Evolutionary conservation across 2,113 vertebrate genomes (phyloP).

Genomic region (Tetrax tetrax): DNA sequence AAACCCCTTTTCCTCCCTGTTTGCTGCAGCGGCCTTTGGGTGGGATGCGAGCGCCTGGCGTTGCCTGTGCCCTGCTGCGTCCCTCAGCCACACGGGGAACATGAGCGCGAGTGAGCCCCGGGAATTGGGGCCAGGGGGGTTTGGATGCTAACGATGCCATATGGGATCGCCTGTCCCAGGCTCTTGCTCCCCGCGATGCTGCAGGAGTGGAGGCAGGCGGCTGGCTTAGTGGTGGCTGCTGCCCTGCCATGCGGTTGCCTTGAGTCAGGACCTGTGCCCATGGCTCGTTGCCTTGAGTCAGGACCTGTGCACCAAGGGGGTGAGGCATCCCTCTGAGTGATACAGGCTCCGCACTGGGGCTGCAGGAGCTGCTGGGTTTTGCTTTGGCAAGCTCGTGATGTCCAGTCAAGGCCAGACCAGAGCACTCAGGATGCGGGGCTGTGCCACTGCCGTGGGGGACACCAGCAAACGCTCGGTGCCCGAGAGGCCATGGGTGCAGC

Average conservation of each 20-base stretch:
- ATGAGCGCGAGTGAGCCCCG: background rate
- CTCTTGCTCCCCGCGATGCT: fast-evolving
- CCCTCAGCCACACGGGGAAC: too few species aligned
- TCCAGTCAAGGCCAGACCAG: background rate
- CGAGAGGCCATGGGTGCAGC: background rate
- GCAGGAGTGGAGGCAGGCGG: background rate
- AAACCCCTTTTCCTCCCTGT: background rate
- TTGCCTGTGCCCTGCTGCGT: background rate
- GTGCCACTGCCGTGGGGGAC: background rate
- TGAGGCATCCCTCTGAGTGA: fast-evolving
- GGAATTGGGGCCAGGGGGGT: background rate
- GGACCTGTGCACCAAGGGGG: too few species aligned
- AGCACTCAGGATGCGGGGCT: background rate
- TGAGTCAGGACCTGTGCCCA: too few species aligned
- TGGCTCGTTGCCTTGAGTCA: background rate
- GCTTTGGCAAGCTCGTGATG: background rate
- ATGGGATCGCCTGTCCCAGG: background rate
- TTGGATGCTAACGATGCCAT: fast-evolving
- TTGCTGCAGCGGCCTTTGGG: fast-evolving
- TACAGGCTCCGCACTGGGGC: fast-evolving
- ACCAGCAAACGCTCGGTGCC: background rate
- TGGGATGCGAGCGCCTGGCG: background rate
- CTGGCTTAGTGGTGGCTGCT: background rate
- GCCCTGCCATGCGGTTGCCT: fast-evolving
- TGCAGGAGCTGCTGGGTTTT: fast-evolving